These are phyloP conservation scores for Myotis lucifugus DNA, from an alignment of 2,113 vertebrate species.

Conservation along the genomic window DNA sequence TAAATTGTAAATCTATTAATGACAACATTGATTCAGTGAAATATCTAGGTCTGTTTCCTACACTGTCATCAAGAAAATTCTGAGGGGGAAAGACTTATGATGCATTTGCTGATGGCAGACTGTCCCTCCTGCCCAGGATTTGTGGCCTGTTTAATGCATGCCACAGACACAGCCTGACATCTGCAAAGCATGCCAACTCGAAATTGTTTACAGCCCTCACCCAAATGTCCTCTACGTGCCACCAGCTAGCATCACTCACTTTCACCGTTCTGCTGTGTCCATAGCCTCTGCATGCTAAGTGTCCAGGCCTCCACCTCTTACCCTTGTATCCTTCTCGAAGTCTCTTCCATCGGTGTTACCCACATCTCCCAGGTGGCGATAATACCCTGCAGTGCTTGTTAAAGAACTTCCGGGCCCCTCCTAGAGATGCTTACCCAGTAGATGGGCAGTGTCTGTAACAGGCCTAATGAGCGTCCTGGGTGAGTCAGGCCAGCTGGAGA, in stretches of 20 bases:
- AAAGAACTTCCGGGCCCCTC: neutral
- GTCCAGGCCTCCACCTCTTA: neutral
- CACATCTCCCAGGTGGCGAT: neutral
- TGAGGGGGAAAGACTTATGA: slow-evolving; percentile 61
- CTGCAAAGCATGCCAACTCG: neutral
- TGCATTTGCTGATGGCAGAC: slow-evolving; percentile 56
- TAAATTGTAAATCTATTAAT: slow-evolving; percentile 58
- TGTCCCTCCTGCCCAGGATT: slow-evolving; percentile 60
- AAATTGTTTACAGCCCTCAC: slow-evolving; percentile 51
- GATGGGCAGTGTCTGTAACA: rapidly evolving
- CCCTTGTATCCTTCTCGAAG: neutral
- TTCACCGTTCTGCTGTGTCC: neutral
- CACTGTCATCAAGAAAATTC: neutral
- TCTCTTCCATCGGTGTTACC: neutral
- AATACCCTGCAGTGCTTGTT: neutral
- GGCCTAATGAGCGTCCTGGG: neutral
- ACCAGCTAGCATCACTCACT: slow-evolving; percentile 34
- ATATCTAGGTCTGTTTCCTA: slow-evolving; percentile 38
- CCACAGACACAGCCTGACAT: slow-evolving; percentile 52
- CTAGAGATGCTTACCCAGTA: neutral
- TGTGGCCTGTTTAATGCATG: slow-evolving; percentile 55
- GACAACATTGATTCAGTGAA: neutral
- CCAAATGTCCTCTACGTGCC: neutral
- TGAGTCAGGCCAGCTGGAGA: neutral
- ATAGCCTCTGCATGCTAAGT: neutral